Percentiles rank a stretch among this genome's conserved stretches.
Conservation (phyloP, 1,140 invertebrate genomes). For the Tyrophagus putrescentiae region DNA sequence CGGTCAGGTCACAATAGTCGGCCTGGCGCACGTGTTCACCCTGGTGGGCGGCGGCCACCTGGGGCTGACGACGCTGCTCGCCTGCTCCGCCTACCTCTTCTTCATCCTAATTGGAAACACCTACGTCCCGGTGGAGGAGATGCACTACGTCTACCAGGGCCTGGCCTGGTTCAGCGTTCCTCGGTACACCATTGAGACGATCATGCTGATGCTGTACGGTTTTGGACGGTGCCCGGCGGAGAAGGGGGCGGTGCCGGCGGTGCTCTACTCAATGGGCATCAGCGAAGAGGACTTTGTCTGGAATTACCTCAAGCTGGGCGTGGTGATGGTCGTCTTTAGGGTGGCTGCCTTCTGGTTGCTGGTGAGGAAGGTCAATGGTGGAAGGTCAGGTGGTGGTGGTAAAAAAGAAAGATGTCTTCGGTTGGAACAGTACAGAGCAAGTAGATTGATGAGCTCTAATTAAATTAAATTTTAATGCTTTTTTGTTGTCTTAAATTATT, state of each 20-base stretch:
- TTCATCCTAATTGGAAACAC: background rate
- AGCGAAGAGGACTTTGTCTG: background rate
- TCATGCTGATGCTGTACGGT: background rate
- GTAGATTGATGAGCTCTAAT: no score
- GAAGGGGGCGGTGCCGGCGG: background rate
- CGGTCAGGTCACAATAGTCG: background rate
- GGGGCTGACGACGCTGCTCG: background rate
- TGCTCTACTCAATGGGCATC: background rate
- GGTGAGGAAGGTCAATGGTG: background rate
- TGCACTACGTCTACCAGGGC: slow-evolving; percentile 3
- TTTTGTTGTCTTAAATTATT: no score
- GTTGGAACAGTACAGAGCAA: no score
- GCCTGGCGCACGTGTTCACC: background rate
- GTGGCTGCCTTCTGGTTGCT: background rate
- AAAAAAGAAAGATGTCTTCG: no score
- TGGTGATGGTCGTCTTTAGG: background rate
- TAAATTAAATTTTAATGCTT: no score
- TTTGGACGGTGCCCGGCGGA: slow-evolving; percentile 2
- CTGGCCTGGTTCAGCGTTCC: background rate
- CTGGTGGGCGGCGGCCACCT: background rate
- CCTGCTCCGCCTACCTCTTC: background rate
- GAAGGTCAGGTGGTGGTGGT: no score
- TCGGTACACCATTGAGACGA: background rate
- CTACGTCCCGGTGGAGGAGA: background rate
- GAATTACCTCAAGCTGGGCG: background rate